Percentiles rank a stretch among this genome's conserved stretches.
Conservation (phyloP, 2,888 invertebrate species). For the Pycnomerus fuliginosus region DNA sequence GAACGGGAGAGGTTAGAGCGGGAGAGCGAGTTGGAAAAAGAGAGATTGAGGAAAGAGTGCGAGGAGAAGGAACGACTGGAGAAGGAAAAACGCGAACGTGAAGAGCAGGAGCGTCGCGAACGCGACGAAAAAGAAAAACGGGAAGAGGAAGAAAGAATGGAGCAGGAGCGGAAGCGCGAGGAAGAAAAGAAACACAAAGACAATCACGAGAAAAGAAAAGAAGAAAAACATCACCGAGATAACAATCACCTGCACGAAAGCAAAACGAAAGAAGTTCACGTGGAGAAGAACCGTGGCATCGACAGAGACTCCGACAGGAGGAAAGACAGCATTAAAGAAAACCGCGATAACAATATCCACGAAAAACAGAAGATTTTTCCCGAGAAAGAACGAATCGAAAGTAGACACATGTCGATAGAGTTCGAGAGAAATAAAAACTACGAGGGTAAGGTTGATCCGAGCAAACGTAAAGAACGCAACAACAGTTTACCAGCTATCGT, state of each 20-base stretch:
- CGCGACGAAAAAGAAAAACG: slow-evolving; percentile 44
- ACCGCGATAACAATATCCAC: slow-evolving; percentile 54
- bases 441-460: slow-evolving; percentile 39
- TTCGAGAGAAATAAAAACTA: slow-evolving; percentile 42
- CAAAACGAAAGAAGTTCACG: background rate
- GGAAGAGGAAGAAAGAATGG: slow-evolving; percentile 43
- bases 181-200: slow-evolving; percentile 50
- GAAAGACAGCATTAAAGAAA: slow-evolving; percentile 53
- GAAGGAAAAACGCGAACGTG: slow-evolving; percentile 25
- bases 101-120: slow-evolving; percentile 35
- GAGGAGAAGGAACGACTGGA: slow-evolving; percentile 33
- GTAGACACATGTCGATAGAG: slow-evolving; percentile 55
- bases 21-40: slow-evolving; percentile 51
- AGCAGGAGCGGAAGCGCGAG: slow-evolving; percentile 37
- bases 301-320: slow-evolving; percentile 54
- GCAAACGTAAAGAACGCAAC: slow-evolving; percentile 62
- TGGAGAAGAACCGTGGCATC: slow-evolving; percentile 40
- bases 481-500: slow-evolving; percentile 66
- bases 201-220: no score
- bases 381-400: slow-evolving; percentile 38
- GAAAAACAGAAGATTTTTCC: slow-evolving; percentile 53
- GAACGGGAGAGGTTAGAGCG: slow-evolving; percentile 46
- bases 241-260: slow-evolving; percentile 33
- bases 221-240: slow-evolving; percentile 46
- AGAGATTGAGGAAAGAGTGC: slow-evolving; percentile 39